Evolutionary conservation across 23 tunicate species (phyloP), one percentile per base, ranked within the genome.

Genomic region (Halocynthia roretzi): DNA sequence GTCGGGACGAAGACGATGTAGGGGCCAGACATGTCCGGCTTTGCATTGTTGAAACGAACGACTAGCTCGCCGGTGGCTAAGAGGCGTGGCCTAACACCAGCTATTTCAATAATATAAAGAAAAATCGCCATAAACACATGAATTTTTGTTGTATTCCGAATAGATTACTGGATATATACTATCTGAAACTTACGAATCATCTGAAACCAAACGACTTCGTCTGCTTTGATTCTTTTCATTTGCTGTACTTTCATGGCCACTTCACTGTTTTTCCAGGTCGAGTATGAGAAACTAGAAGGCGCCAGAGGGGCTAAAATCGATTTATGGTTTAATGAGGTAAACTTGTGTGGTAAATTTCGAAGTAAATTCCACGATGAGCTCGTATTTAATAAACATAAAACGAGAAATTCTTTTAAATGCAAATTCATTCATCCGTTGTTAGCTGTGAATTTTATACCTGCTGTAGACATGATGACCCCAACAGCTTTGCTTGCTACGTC

Each of bases 401-500:
- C 44, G 44, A 31, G 44, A 31, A 31, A 31, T 31, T 31, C 1
- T 31, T 31, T 31, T 4, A 31, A 31, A 31, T 31, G 44, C 44
- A 31, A 31, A 31, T 31, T 31, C 44, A 31, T 31, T 31, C 4
- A 31, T 31, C 44, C 44, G 44, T 31, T 31, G 44, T 31, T 31
- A 31, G 44, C 2, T 0, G 44, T 31, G 44, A 31, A 31, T 31
- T 31, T 31, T 51, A 10, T 75, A 92, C 98, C 98, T 49, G 81
- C 77, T 69, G 84, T 71, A 6, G 98, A 81, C 87, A 82, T 66
- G 8, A 92, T 72, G 18, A 82, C 62, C 1, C 98, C 98, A 17
- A 81, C 58, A 6, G 79, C 85, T 68, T 74, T 86, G 17, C 82
- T 74, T 14, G 71, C 62, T 21, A 80, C 83, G 6, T 80, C 89